phyloP scores from a whole-genome alignment of 1,140 invertebrate genomes.

The Conopomorpha cramerella region DNA sequence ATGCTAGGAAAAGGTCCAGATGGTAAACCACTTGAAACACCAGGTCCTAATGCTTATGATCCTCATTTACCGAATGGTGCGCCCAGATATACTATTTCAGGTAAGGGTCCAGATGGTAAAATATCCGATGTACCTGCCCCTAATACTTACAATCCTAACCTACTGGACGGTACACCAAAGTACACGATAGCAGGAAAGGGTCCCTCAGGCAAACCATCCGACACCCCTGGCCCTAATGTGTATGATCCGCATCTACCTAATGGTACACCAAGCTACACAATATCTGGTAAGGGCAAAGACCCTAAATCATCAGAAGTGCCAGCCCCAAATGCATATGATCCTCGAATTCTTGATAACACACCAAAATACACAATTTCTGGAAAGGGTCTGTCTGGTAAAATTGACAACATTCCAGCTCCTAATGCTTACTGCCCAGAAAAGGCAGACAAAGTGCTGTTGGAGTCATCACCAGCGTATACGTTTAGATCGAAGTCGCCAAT shows the following conservation, averaged over 20 bases:
- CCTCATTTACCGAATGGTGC: constrained; percentile 58
- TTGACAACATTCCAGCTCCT: constrained; percentile 58
- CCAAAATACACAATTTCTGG: constrained; percentile 32
- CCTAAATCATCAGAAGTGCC: constrained; percentile 7
- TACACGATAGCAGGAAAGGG: constrained; percentile 59
- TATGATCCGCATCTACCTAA: constrained; percentile 73
- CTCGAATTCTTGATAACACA: constrained; percentile 13
- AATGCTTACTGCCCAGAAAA: constrained; percentile 66
- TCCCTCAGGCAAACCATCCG: constrained; percentile 21
- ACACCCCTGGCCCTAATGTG: constrained; percentile 48
- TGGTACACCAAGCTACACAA: constrained; percentile 50
- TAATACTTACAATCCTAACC: constrained; percentile 78
- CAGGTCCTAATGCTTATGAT: constrained; percentile 50
- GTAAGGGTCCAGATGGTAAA: constrained; percentile 65
- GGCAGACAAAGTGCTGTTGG: constrained; percentile 62
- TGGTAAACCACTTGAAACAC: constrained; percentile 27
- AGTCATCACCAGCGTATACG: constrained; percentile 58
- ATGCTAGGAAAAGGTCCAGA: constrained; percentile 21
- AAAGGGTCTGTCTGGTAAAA: constrained; percentile 29
- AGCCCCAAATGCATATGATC: constrained; percentile 63
- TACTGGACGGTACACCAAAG: constrained; percentile 55
- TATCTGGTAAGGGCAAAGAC: constrained; percentile 25
- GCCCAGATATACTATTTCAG: constrained; percentile 56
- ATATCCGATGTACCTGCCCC: constrained; percentile 76
- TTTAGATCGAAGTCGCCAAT: constrained; percentile 52